phyloP scores from a whole-genome alignment of 37 sponge, comb jelly and placozoan genomes.

The Cladorhizidae sp. region DNA sequence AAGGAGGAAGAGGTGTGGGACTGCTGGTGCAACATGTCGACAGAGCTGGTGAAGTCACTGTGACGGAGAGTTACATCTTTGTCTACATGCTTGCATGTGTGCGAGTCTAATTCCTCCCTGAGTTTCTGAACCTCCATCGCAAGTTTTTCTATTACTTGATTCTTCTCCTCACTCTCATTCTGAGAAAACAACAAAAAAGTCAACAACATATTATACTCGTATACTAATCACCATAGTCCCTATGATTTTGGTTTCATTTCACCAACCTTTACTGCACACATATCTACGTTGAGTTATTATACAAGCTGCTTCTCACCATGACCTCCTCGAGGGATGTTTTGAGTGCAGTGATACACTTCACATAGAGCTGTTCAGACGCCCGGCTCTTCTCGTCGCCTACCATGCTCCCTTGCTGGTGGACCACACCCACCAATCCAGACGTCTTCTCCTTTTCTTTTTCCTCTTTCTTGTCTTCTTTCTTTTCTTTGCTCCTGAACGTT shows the following conservation, averaged over 20 bases:
- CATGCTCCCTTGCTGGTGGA: neutral
- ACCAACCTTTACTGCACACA: too few species aligned
- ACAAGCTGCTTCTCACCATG: slow-evolving; percentile 29
- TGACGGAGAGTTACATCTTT: neutral
- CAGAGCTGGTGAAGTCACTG: neutral
- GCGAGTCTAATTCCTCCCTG: neutral
- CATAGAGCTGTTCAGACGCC: slow-evolving; percentile 11
- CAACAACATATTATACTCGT: too few species aligned
- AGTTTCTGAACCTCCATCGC: slow-evolving; percentile 10
- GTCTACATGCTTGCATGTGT: neutral
- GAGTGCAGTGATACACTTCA: slow-evolving; percentile 28
- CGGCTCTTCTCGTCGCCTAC: neutral
- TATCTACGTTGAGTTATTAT: neutral
- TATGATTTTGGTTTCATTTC: too few species aligned
- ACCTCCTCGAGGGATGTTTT: slow-evolving; percentile 47
- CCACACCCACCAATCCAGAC: neutral
- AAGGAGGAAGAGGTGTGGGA: neutral
- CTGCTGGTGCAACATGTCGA: neutral
- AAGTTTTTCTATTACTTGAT: slow-evolving; percentile 11
- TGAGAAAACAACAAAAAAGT: neutral
- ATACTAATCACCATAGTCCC: too few species aligned
- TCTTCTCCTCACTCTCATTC: neutral
- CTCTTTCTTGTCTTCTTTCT: slow-evolving; percentile 23
- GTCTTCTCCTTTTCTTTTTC: slow-evolving; percentile 21
- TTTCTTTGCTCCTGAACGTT: slow-evolving; percentile 23